These are phyloP conservation scores for Pachycephala philippinensis DNA, from an alignment of 2,113 vertebrate genomes.

Conservation along the genomic window DNA sequence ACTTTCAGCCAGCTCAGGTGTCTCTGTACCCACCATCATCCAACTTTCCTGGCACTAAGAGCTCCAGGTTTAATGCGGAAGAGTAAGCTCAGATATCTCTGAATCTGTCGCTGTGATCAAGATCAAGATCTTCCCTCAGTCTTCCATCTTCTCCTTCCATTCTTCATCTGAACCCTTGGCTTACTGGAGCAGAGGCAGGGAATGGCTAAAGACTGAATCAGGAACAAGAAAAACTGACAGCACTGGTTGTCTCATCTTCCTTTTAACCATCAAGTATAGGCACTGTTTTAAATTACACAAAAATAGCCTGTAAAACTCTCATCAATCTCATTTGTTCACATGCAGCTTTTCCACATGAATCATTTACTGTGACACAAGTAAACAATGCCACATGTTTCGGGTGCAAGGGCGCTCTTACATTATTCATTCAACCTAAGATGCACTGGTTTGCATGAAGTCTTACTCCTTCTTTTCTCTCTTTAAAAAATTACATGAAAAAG, in stretches of 20 bases:
- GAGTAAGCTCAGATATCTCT: neutral
- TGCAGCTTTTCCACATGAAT: slow-evolving; percentile 64
- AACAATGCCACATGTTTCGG: slow-evolving; percentile 63
- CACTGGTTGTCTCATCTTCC: neutral
- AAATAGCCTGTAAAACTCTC: slow-evolving; percentile 52
- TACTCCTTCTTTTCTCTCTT: neutral
- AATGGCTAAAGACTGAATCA: neutral
- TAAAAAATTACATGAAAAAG: neutral
- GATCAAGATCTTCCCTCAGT: neutral
- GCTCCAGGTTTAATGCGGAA: neutral
- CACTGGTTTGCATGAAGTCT: neutral
- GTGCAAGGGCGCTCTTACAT: neutral
- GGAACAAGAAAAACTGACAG: neutral
- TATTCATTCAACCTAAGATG: slow-evolving; percentile 49
- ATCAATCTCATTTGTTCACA: slow-evolving; percentile 47
- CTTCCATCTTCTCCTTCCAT: neutral
- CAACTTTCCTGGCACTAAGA: neutral
- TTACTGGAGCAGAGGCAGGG: neutral
- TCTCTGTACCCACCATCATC: neutral
- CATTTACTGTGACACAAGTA: slow-evolving; percentile 52
- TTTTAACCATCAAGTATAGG: slow-evolving; percentile 5
- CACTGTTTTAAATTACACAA: slow-evolving; percentile 58
- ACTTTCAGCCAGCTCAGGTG: neutral
- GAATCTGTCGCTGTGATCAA: neutral
- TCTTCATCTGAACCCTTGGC: neutral